Percentiles rank a stretch among this genome's conserved stretches.
Evolutionary conservation across 2,797 vertebrate species (phyloP).

Genomic region (Sandelia bainsii): DNA sequence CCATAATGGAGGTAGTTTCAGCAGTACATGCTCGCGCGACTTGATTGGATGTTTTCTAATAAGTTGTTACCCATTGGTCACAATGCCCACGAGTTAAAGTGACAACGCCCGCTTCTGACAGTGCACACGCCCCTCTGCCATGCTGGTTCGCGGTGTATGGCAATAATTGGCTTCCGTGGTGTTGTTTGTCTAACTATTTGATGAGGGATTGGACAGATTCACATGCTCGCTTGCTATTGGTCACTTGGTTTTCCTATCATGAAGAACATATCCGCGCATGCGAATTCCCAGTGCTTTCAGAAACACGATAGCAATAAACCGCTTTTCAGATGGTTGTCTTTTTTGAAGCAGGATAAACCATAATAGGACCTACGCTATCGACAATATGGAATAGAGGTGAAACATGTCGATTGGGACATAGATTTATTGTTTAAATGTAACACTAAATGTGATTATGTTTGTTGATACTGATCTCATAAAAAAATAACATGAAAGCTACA

Average conservation of each 20-base stretch:
- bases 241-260: neutral
- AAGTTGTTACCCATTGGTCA: conserved; percentile 63
- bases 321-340: neutral
- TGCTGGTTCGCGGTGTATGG: conserved; percentile 77
- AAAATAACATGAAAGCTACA: neutral
- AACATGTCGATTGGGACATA: neutral
- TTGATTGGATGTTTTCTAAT: conserved; percentile 62
- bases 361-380: neutral
- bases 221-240: conserved; percentile 65
- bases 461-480: neutral
- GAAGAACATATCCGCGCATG: conserved; percentile 14
- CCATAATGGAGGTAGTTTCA: conserved; percentile 67
- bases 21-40: neutral
- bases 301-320: neutral
- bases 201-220: conserved; percentile 65
- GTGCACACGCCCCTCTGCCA: conserved; percentile 67
- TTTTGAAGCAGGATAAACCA: neutral
- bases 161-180: conserved; percentile 68
- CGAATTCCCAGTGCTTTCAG: neutral
- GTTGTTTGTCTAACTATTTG: conserved; percentile 65
- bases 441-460: neutral
- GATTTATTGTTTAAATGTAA: neutral
- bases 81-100: conserved; percentile 44
- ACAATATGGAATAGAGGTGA: neutral
- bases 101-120: conserved; percentile 55